Percentiles rank a stretch among this genome's conserved stretches.
These are phyloP conservation scores for Petrocephalus zakoni DNA, from an alignment of 2,113 vertebrate species.

Conservation along the genomic window DNA sequence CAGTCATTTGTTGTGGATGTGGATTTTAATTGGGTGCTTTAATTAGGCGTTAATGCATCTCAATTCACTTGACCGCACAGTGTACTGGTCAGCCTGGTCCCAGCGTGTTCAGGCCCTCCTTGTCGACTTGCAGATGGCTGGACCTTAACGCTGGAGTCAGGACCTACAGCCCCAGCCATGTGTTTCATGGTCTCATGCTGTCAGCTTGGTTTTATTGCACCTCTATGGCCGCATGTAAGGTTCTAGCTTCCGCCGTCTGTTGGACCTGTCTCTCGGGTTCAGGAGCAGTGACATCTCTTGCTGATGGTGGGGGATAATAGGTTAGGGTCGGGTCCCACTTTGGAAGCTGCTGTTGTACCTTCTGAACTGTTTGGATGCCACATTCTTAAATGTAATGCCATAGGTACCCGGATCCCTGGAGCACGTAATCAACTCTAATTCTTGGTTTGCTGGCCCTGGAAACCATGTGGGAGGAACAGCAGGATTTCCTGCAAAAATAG, in stretches of 20 bases:
- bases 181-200: neutral
- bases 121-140: neutral
- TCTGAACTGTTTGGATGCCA: neutral
- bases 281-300: neutral
- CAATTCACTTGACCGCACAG: conserved; percentile 29
- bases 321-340: neutral
- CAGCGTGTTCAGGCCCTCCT: neutral
- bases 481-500: neutral
- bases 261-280: neutral
- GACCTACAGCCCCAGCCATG: neutral
- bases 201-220: neutral
- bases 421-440: neutral
- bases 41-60: conserved; percentile 30
- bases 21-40: neutral
- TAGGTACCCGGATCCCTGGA: neutral
- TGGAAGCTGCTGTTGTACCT: neutral
- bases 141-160: neutral
- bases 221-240: neutral
- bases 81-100: conserved; percentile 19
- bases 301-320: neutral
- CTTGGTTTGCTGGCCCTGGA: neutral
- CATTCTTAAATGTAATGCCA: neutral
- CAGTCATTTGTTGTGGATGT: neutral
- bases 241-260: neutral
- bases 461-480: neutral